Conservation (phyloP, 2,888 invertebrate species). For the Aphelenchoides bicaudatus region DNA sequence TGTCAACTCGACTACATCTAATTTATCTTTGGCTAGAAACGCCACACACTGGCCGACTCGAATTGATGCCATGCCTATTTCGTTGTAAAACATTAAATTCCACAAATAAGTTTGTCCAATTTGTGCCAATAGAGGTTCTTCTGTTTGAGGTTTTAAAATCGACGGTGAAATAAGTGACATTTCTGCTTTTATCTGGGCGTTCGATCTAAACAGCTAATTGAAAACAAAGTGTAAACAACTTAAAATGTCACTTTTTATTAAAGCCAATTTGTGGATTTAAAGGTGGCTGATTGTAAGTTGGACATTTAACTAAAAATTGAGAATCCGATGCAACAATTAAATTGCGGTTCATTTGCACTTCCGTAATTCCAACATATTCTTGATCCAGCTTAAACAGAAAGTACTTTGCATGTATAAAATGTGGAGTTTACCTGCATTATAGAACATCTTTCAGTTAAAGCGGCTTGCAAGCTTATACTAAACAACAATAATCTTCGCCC, state of each 20-base stretch:
- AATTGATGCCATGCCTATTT: too few relatives aligned
- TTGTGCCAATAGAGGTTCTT: background rate
- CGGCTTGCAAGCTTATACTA: background rate
- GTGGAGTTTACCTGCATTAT: conserved; percentile 2
- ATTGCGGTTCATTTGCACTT: background rate
- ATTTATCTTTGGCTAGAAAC: background rate
- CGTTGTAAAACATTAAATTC: background rate
- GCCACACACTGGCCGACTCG: background rate
- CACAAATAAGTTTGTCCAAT: background rate
- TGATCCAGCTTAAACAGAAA: background rate
- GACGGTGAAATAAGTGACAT: background rate
- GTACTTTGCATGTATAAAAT: background rate
- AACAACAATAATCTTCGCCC: conserved; percentile 2
- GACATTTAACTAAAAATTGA: background rate
- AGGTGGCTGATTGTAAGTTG: background rate
- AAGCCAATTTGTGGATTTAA: background rate
- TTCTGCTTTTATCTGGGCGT: background rate
- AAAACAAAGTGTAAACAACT: background rate
- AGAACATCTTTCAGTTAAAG: background rate
- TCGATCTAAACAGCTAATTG: background rate
- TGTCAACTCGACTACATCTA: background rate
- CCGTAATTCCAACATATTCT: background rate
- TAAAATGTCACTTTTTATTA: background rate
- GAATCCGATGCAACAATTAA: background rate
- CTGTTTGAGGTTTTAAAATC: too few relatives aligned